Base-by-base conservation (phyloP, 2,888 invertebrate genomes). In the Yponomeuta plumbellus region DNA sequence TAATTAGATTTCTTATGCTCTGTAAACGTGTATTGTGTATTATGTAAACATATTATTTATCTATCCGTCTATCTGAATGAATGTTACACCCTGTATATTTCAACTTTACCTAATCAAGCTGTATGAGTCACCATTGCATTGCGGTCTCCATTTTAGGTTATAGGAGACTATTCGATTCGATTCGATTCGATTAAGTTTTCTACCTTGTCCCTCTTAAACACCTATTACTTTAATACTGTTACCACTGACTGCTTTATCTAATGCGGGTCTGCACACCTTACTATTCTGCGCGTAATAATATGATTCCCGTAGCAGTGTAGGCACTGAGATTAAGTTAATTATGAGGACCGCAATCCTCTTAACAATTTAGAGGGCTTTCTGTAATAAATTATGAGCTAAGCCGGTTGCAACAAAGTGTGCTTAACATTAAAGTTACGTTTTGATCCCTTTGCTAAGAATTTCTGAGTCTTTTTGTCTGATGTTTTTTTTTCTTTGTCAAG, bases 261-360 rank as follows among this genome's bases (percentile, higher is more conserved):
- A 44, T 44, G 44, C 17, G 13, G 44, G 44, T 17, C 34, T 3
- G 5, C 11, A 44, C 3, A 17, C 17, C 44, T 44, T 6, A 44
- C 5, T 13, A 44, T 17, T 17, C 17, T 44, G 44, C 17, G 44
- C 44, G 17, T 44, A 44, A 2, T 44, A 44, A 44, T 17, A 44
- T 44, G 44, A 44, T 44, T 13, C 17, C 17, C 44, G 17, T 44
- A 44, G 44, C 44, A 44, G 44, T 17, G 44, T 44, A 13, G 44
- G 44, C 44, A 17, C 44, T 44, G 44, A 44, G 44, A 44, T 44
- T 44, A 44, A 44, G 44, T 44, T 44, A 44, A 44, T n/a, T n/a
- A n/a, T 44, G 44, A 44, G 44, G 44, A 44, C 44, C 44, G 44
- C 44, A 44, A 44, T 44, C 44, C 44, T 44, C 44, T 44, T 44